These are phyloP conservation scores for Antennarius striatus DNA, from an alignment of 2,113 vertebrate species.

Conservation along the genomic window DNA sequence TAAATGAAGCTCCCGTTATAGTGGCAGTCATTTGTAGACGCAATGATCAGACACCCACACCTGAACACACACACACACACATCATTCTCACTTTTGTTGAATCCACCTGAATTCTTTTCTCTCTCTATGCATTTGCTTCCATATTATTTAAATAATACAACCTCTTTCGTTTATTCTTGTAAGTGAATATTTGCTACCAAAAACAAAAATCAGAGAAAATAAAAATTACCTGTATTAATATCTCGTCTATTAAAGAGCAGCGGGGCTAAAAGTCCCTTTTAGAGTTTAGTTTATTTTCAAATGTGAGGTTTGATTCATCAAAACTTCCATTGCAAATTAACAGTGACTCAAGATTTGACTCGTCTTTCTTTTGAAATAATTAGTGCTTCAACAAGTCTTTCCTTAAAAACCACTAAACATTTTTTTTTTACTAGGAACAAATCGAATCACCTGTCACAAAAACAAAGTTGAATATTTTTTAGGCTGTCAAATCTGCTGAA, in stretches of 20 bases:
- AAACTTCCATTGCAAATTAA: background rate
- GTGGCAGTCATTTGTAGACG: slow-evolving; percentile 38
- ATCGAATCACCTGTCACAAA: slow-evolving; percentile 35
- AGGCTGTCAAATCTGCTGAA: slow-evolving; percentile 47
- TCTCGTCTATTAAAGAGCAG: background rate
- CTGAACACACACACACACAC: slow-evolving; percentile 5
- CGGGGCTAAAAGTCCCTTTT: background rate
- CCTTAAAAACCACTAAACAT: background rate
- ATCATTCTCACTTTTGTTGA: slow-evolving; percentile 19
- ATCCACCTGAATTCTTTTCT: slow-evolving; percentile 5
- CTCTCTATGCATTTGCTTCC: no score
- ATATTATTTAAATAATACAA: no score
- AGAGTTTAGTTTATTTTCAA: slow-evolving; percentile 1
- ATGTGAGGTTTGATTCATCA: slow-evolving; percentile 7
- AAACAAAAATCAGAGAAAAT: background rate
- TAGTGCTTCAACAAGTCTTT: slow-evolving; percentile 16
- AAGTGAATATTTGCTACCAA: no score
- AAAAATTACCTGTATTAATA: background rate
- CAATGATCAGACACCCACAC: background rate
- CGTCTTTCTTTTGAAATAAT: slow-evolving; percentile 9
- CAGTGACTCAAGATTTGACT: slow-evolving; percentile 16
- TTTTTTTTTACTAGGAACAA: slow-evolving; percentile 14
- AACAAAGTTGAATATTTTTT: slow-evolving; percentile 41
- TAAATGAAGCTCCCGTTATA: slow-evolving; percentile 55
- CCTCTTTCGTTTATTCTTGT: no score